Conservation (phyloP, 2,888 invertebrate species). For the Malacosoma neustria region DNA sequence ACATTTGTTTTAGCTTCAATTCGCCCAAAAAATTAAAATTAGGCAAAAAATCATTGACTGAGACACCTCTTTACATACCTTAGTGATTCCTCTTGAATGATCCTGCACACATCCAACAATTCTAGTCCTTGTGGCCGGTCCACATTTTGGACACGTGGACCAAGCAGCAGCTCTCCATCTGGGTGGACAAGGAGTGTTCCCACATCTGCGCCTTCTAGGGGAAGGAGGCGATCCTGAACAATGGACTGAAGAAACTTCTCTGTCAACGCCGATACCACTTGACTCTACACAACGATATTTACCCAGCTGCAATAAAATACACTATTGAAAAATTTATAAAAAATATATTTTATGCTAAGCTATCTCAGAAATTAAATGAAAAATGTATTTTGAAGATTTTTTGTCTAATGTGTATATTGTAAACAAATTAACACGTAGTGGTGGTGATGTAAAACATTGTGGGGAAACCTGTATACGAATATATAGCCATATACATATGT, state of each 20-base stretch:
- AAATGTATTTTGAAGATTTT: no score
- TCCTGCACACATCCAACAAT: conserved; percentile 83
- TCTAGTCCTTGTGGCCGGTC: conserved; percentile 82
- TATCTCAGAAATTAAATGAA: no score
- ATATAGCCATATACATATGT: no score
- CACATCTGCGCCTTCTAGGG: conserved; percentile 77
- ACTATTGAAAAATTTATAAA: no score
- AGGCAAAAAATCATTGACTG: no score
- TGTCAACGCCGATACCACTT: conserved; percentile 75
- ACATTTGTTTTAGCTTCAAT: no score
- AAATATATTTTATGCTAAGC: no score
- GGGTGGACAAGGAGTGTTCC: conserved; percentile 86
- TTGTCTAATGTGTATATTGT: no score
- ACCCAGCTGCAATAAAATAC: conserved; percentile 68
- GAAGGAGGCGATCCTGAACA: conserved; percentile 77
- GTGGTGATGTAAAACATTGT: no score
- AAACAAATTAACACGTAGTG: no score
- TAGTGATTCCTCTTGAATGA: conserved; percentile 57
- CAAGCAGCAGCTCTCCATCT: conserved; percentile 87
- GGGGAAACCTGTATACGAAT: no score
- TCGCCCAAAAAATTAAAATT: no score
- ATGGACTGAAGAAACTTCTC: conserved; percentile 66
- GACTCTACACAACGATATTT: conserved; percentile 82
- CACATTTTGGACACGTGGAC: conserved; percentile 86
- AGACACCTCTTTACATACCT: conserved; percentile 42